Base-by-base conservation (phyloP, 2,797 vertebrate genomes). In the Salmo trutta region DNA sequence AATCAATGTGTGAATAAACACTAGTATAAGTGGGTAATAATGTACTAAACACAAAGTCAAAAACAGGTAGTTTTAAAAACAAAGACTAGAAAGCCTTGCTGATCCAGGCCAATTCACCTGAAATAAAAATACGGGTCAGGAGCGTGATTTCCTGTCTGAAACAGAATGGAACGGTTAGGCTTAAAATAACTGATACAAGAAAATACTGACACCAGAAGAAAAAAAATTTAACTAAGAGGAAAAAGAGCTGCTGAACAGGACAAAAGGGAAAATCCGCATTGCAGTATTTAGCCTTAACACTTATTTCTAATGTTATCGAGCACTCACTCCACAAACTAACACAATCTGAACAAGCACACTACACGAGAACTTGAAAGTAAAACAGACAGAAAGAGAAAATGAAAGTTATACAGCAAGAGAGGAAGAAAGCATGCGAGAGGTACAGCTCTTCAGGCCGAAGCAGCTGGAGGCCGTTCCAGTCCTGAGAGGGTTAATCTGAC, bases 111-210 rank as follows among this genome's bases (percentile, higher is more conserved):
- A 85, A 75, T 74, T 74, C 71, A 71, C 83, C 88, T 80, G 71
- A 92, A 91, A 91, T 89, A 91, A 84, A 90, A 87, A 24, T 74
- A 80, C 82, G 84, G 88, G 87, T 91, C 87, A 90, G 84, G 78
- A 85, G 83, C 84, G 90, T 90, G 53, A 85, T 83, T 88, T 88
- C 82, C 87, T 89, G 86, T 77, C 78, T 79, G 73, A 82, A 82
- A 85, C 79, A 47, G 75, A 64, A 68, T 56, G 81, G 77, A 90
- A 86, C 75, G 83, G 88, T 77, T 78, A 82, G 56, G 5, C 56
- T 83, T 77, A 74, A 75, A 82, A 59, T 75, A 79, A 85, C 73
- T 78, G 82, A 89, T 90, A 74, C 87, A 88, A 90, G 74, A 71
- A 85, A 79, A 74, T 6, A 51, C 69, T 19, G 75, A 82, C 79